Evolutionary conservation across 1,140 invertebrate species (phyloP).

Genomic region (Octopus bimaculoides): DNA sequence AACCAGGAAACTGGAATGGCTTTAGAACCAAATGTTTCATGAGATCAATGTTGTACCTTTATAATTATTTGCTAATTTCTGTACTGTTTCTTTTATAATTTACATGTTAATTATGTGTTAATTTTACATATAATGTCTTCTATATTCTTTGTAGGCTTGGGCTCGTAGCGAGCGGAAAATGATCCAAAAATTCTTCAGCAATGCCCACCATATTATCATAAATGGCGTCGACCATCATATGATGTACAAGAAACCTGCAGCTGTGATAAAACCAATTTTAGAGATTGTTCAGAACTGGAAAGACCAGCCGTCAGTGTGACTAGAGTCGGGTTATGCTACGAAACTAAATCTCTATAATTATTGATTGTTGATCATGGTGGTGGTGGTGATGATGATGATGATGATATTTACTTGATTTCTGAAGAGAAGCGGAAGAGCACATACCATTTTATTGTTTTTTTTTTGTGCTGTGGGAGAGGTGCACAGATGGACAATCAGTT

Average conservation of each 20-base stretch:
- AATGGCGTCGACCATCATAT: constrained; percentile 52
- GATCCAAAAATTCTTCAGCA: constrained; percentile 39
- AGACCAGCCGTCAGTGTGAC: constrained; percentile 27
- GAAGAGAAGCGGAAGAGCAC: too few relatives aligned
- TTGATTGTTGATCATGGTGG: background rate
- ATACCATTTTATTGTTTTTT: too few relatives aligned
- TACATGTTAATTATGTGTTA: too few relatives aligned
- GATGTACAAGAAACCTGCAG: constrained; percentile 44
- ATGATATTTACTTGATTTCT: too few relatives aligned
- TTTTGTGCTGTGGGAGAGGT: too few relatives aligned
- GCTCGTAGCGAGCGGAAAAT: constrained; percentile 49
- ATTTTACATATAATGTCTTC: background rate
- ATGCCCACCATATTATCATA: constrained; percentile 47
- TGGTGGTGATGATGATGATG: too few relatives aligned
- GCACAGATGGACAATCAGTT: too few relatives aligned
- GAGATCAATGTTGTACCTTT: too few relatives aligned
- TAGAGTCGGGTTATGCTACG: background rate
- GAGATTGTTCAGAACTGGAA: constrained; percentile 41
- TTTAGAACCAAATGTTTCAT: too few relatives aligned
- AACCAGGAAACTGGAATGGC: too few relatives aligned
- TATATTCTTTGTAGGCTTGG: constrained; percentile 47
- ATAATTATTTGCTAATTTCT: too few relatives aligned
- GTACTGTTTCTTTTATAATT: too few relatives aligned
- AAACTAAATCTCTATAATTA: constrained; percentile 7
- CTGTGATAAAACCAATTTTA: constrained; percentile 44